Evolutionary conservation across 2,797 vertebrate genomes (phyloP).

Genomic region (Hydrocynus forskahlii): DNA sequence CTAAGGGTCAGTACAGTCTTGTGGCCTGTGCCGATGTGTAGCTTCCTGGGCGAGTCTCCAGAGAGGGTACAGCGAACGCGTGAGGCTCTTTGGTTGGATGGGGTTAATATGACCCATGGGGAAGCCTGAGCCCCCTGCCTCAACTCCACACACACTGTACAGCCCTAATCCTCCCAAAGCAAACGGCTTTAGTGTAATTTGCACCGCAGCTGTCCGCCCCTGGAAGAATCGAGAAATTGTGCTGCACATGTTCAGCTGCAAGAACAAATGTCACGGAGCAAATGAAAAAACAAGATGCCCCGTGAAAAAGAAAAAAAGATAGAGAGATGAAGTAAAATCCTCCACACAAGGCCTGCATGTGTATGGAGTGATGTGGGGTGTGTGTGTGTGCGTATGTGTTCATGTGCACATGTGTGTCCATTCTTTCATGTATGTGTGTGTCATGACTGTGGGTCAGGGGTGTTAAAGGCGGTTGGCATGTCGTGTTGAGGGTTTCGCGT

Average conservation of each 20-base stretch:
- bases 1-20: constrained; percentile 27
- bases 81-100: constrained; percentile 68
- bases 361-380: constrained; percentile 40
- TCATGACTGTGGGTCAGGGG: constrained; percentile 48
- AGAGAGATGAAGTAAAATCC: constrained; percentile 47
- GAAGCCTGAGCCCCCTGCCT: constrained; percentile 66
- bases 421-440: constrained; percentile 68
- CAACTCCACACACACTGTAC: constrained; percentile 70
- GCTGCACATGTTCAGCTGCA: constrained; percentile 88
- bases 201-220: constrained; percentile 87
- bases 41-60: constrained; percentile 6
- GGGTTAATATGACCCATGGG: constrained; percentile 79
- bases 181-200: constrained; percentile 88
- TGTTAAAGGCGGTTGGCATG: constrained; percentile 50
- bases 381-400: constrained; percentile 55
- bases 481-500: constrained; percentile 43
- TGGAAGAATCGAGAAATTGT: constrained; percentile 88
- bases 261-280: constrained; percentile 86
- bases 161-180: constrained; percentile 84
- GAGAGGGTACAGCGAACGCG: constrained; percentile 45
- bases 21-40: constrained; percentile 18
- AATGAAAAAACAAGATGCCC: constrained; percentile 86
- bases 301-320: constrained; percentile 49
- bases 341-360: constrained; percentile 52
- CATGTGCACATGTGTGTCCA: constrained; percentile 57